Percentiles rank a stretch among this genome's conserved stretches.
These are phyloP conservation scores for Actenoides hombroni DNA, from an alignment of 2,113 vertebrate genomes.

Conservation along the genomic window DNA sequence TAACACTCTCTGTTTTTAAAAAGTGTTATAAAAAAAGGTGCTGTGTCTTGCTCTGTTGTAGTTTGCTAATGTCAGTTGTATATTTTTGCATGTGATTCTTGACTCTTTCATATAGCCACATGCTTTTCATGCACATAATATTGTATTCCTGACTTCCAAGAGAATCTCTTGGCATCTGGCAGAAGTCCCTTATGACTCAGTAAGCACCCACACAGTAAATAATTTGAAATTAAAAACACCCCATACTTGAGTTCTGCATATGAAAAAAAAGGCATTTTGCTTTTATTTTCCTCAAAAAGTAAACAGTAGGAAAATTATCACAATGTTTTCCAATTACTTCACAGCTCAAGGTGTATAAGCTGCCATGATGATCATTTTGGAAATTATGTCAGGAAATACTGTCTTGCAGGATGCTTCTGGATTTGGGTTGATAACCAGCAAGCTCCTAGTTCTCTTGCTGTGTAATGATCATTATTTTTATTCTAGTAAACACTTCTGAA, in stretches of 20 bases:
- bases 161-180: neutral
- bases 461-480: neutral
- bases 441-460: neutral
- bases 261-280: neutral
- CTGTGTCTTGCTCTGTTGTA: neutral
- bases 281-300: constrained; percentile 7
- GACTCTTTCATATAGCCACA: neutral
- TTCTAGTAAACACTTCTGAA: neutral
- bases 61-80: neutral
- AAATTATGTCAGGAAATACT: neutral
- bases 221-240: constrained; percentile 15
- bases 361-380: neutral
- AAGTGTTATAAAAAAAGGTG: neutral
- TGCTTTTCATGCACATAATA: neutral
- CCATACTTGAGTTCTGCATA: neutral
- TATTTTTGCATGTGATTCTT: constrained; percentile 29
- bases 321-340: neutral
- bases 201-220: constrained; percentile 21
- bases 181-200: neutral
- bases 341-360: neutral
- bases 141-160: neutral
- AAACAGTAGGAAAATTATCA: neutral
- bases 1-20: neutral
- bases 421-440: neutral
- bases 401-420: neutral